These are phyloP conservation scores for Zaprionus davidi DNA, from an alignment of 1,140 invertebrate species.

Conservation along the genomic window DNA sequence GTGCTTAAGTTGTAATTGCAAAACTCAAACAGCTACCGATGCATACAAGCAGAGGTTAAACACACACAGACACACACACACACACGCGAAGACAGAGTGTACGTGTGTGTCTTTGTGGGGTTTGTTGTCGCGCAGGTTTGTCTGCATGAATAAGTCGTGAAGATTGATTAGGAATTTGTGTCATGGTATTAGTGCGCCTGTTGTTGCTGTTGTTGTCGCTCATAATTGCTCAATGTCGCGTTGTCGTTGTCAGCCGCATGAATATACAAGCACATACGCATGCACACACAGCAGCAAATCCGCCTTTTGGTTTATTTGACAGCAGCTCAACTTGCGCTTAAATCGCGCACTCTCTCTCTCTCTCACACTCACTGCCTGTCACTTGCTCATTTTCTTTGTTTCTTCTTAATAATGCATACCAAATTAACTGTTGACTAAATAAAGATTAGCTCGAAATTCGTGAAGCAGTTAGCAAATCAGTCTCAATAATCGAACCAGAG, in stretches of 20 bases:
- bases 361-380: not conserved
- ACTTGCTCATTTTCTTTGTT: not conserved
- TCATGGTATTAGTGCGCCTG: conserved; percentile 63
- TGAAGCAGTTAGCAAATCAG: not conserved
- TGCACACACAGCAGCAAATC: conserved; percentile 19
- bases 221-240: conserved; percentile 66
- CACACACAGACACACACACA: not conserved
- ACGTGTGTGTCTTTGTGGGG: conserved; percentile 18
- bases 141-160: conserved; percentile 68
- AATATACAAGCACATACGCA: conserved; percentile 17
- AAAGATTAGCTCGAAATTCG: conserved; percentile 24
- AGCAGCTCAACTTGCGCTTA: conserved; percentile 38
- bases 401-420: conserved; percentile 39
- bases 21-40: conserved; percentile 61
- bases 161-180: conserved; percentile 71
- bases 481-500: not conserved
- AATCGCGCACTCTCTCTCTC: not conserved
- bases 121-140: conserved; percentile 64
- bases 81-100: conserved; percentile 2
- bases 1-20: conserved; percentile 77
- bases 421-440: conserved; percentile 50
- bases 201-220: conserved; percentile 40
- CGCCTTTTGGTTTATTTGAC: conserved; percentile 57
- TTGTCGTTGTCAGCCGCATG: conserved; percentile 43
- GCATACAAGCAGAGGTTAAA: conserved; percentile 19